phyloP scores from a whole-genome alignment of 2,888 invertebrate genomes.

The Erpobdella octoculata region DNA sequence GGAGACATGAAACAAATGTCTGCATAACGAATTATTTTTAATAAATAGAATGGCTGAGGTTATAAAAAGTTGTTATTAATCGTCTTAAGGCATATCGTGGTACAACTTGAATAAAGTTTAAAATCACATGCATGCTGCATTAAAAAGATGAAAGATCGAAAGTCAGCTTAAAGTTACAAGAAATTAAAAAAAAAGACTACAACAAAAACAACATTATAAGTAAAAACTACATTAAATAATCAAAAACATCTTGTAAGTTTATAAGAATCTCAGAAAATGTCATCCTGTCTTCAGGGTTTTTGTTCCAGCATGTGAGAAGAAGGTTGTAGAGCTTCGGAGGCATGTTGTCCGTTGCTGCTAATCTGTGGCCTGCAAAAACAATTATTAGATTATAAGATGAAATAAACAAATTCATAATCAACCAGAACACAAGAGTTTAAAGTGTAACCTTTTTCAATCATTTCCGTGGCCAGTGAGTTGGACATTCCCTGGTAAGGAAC shows the following conservation, averaged over 20 bases:
- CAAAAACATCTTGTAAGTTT: not conserved
- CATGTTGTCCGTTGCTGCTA: not conserved
- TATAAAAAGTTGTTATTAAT: too few relatives aligned
- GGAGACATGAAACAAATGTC: too few relatives aligned
- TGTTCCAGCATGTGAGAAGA: conserved; percentile 76
- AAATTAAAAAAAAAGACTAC: too few relatives aligned
- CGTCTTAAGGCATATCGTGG: too few relatives aligned
- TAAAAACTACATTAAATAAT: too few relatives aligned
- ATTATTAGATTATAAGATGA: not conserved
- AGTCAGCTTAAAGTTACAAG: too few relatives aligned
- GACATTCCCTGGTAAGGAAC: conserved; percentile 88
- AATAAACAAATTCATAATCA: not conserved
- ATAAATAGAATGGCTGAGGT: too few relatives aligned
- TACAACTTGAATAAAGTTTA: too few relatives aligned
- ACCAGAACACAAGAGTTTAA: not conserved
- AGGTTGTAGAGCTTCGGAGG: conserved; percentile 53
- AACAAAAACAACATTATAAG: too few relatives aligned
- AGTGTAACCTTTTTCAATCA: conserved; percentile 83
- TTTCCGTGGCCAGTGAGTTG: conserved; percentile 84
- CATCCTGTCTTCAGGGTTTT: conserved; percentile 66
- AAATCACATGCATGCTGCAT: too few relatives aligned
- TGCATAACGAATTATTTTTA: too few relatives aligned
- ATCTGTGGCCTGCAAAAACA: not conserved
- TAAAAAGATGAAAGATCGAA: too few relatives aligned
- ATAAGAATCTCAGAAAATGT: conserved; percentile 65